Conservation (phyloP, 2,797 vertebrate genomes). For the Schizothorax lantsangensis region DNA sequence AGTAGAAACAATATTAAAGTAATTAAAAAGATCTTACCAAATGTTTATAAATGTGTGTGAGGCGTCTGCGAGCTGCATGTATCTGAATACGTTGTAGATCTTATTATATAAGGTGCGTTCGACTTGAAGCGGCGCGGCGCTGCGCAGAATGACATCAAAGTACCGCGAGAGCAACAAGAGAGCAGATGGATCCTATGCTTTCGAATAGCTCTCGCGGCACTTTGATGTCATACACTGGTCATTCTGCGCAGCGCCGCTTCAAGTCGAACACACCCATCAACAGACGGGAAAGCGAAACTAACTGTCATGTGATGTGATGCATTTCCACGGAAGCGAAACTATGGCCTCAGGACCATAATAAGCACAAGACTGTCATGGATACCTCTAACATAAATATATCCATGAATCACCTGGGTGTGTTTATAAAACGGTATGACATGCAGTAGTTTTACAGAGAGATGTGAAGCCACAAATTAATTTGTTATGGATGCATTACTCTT, state of each 20-base stretch:
- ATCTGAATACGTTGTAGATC: not conserved
- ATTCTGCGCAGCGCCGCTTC: no score
- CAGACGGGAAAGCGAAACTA: not conserved
- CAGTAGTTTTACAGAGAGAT: no score
- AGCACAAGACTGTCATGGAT: not conserved
- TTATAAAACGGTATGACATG: no score
- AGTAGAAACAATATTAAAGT: not conserved
- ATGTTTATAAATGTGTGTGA: no score
- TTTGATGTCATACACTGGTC: no score
- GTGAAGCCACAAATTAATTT: no score
- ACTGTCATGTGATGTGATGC: not conserved
- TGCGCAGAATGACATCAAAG: no score
- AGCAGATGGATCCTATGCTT: no score
- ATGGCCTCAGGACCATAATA: not conserved
- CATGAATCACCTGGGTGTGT: not conserved
- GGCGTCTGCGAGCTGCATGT: not conserved
- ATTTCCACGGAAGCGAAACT: not conserved
- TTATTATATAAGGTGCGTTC: not conserved
- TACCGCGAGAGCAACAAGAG: no score
- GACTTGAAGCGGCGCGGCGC: no score
- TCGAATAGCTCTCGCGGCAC: no score
- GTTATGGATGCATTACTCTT: no score
- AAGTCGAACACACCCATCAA: not conserved
- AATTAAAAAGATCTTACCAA: not conserved
- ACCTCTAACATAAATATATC: not conserved